Conservation (phyloP, 2,113 vertebrate genomes). For the Sporophila hypoxantha region DNA sequence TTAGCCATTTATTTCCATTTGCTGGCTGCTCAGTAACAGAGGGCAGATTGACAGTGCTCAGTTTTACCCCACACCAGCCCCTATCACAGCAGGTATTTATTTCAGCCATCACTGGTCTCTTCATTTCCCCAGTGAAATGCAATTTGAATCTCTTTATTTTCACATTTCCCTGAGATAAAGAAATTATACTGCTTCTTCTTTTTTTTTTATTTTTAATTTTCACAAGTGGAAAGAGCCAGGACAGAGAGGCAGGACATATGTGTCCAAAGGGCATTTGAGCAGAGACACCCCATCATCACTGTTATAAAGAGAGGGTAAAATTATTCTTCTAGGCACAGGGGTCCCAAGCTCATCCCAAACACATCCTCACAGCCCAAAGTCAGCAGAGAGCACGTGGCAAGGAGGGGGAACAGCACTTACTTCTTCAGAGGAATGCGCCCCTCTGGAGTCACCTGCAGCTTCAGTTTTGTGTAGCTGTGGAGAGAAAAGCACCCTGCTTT, state of each 20-base stretch:
- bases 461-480: constrained; percentile 88
- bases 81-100: not conserved
- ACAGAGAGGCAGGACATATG: not conserved
- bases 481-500: constrained; percentile 21
- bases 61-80: not conserved
- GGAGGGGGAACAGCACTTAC: constrained; percentile 71
- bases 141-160: not conserved
- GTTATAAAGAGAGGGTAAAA: not conserved
- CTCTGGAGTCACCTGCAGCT: constrained; percentile 92
- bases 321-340: not conserved
- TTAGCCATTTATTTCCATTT: not conserved
- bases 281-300: not conserved
- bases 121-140: rapidly evolving
- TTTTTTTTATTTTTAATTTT: not conserved
- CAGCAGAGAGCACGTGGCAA: not conserved
- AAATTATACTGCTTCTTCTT: not conserved
- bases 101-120: not conserved
- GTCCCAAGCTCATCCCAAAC: not conserved
- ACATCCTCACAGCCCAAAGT: not conserved
- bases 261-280: not conserved
- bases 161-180: not conserved
- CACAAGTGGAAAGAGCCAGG: not conserved
- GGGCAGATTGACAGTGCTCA: not conserved
- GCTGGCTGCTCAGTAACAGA: not conserved
- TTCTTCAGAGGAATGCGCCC: constrained; percentile 94